These are phyloP conservation scores for Piaya cayana DNA, from an alignment of 2,113 vertebrate species.

Conservation along the genomic window DNA sequence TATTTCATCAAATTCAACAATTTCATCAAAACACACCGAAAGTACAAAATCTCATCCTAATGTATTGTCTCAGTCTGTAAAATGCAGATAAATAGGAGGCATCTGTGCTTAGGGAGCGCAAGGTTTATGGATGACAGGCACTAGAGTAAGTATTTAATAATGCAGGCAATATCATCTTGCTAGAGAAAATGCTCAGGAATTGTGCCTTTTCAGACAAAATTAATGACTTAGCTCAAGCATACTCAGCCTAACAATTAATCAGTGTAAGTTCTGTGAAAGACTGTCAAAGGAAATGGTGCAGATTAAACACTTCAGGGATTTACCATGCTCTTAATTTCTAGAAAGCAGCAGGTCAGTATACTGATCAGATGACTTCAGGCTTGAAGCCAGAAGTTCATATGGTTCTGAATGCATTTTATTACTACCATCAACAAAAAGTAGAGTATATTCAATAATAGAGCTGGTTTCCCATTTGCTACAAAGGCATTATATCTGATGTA, in stretches of 20 bases:
- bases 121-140: not conserved
- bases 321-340: slow-evolving; percentile 9
- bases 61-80: not conserved
- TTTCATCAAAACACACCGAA: not conserved
- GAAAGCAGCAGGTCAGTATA: not conserved
- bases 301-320: slow-evolving; percentile 28
- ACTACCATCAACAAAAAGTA: not conserved
- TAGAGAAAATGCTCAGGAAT: slow-evolving; percentile 36
- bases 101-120: not conserved
- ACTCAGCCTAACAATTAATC: slow-evolving; percentile 59
- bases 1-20: not conserved
- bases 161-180: slow-evolving; percentile 38
- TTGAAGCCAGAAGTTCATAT: not conserved
- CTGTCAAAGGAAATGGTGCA: slow-evolving; percentile 14
- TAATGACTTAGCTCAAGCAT: slow-evolving; percentile 56
- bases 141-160: slow-evolving; percentile 50
- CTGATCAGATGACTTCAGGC: not conserved
- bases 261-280: slow-evolving; percentile 17
- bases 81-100: not conserved
- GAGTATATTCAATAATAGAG: not conserved
- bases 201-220: slow-evolving; percentile 56
- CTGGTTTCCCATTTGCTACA: not conserved
- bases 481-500: not conserved
- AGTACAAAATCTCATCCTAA: not conserved
- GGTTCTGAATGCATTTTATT: not conserved